phyloP scores from a whole-genome alignment of 1,140 invertebrate genomes.

The Scaptomyza graminum region DNA sequence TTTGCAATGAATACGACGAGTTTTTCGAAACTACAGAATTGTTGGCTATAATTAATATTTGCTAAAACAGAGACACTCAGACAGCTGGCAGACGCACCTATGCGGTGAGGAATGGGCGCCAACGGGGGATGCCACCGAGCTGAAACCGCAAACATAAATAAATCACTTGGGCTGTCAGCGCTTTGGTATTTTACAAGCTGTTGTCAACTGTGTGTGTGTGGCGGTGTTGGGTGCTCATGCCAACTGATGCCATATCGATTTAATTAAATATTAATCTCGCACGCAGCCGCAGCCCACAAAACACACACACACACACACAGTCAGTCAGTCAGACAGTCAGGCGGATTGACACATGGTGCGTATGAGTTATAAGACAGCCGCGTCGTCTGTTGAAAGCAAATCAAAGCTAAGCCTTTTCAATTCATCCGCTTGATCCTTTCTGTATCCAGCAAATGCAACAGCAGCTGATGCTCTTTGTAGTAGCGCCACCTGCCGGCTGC shows the following conservation, averaged over 20 bases:
- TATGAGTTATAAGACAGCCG: slow-evolving; percentile 47
- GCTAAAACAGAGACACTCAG: slow-evolving; percentile 14
- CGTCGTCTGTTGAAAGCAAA: slow-evolving; percentile 21
- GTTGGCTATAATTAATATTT: slow-evolving; percentile 31
- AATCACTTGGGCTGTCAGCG: slow-evolving; percentile 60
- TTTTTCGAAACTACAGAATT: background rate
- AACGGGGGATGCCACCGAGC: background rate
- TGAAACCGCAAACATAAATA: slow-evolving; percentile 60
- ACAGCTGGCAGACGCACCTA: slow-evolving; percentile 47
- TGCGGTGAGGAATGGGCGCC: background rate
- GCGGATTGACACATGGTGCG: slow-evolving; percentile 39
- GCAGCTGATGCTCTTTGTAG: slow-evolving; percentile 18
- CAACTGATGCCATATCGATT: slow-evolving; percentile 56
- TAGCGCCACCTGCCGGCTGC: slow-evolving; percentile 27
- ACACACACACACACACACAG: slow-evolving; percentile 9
- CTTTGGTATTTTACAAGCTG: slow-evolving; percentile 57
- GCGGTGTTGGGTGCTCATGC: too few relatives aligned
- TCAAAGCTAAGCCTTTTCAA: slow-evolving; percentile 46
- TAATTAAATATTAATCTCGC: slow-evolving; percentile 69
- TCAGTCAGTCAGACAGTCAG: slow-evolving; percentile 14
- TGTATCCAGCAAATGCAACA: too few relatives aligned
- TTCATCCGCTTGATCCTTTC: slow-evolving; percentile 24
- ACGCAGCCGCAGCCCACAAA: slow-evolving; percentile 14
- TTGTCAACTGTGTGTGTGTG: slow-evolving; percentile 42
- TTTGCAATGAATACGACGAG: slow-evolving; percentile 2